Evolutionary conservation across 2,888 invertebrate genomes (phyloP), one percentile per base, ranked within the genome.

Genomic region (Merodon equestris): DNA sequence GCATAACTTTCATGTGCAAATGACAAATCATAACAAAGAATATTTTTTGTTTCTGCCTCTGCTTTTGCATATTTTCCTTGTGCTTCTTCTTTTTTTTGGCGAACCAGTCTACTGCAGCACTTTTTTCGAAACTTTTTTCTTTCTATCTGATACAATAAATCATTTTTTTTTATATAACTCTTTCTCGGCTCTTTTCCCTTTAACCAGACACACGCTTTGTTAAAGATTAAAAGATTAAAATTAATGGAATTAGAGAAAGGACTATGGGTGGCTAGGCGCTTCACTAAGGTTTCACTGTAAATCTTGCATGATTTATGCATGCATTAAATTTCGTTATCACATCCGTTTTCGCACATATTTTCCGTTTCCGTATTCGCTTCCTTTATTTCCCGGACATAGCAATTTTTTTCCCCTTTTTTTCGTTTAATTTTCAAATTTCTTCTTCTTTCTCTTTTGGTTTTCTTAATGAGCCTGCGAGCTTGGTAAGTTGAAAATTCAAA

Each of bases 1-100:
- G 64, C 57, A 64, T 42, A 70, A 70, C 50, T 74, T 68, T 57
- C 53, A 70, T 64, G 77, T 68, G 45, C 74, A 64, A 70, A 73
- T 64, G 45, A 79, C 79, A 79, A 70, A 79, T 79, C 74, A 79
- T 64, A 73, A 79, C 64, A 74, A 70, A 64, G 68, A 42, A 60
- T 38, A 40, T 54, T 61, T 58, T 63, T 9, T 27, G 18, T 44
- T 42, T 27, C 3, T 47, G 40, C 48, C 2, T 47, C 14, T 57
- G 63, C 34, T 54, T 68, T 44, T 42, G n/a, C 7, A 27, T 27
- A 27, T 27, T 27, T 27, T 27, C 27, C 27, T 27, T 27, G 27
- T 27, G 27, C 2, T 27, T 27, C 27, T 27, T 27, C 27, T 27
- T 27, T 27, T 27, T 27, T 27, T 27, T 27, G 7, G 27, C 3